phyloP scores from a whole-genome alignment of 64 coral and sea anemone genomes.

The Porites australiensis region DNA sequence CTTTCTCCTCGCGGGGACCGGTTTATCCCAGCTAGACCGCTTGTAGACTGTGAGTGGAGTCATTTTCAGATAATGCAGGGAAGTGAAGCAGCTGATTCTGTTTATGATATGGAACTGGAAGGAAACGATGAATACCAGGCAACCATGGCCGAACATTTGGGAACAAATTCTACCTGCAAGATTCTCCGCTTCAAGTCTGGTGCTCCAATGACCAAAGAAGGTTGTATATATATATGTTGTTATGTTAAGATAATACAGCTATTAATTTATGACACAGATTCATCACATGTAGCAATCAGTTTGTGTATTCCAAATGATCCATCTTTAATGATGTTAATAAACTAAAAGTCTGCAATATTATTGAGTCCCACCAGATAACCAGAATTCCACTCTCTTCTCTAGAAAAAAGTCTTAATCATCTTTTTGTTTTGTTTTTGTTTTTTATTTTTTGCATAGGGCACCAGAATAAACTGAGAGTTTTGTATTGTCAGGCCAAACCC shows the following conservation, averaged over 20 bases:
- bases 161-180: constrained; percentile 14
- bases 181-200: constrained; percentile 81
- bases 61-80: constrained; percentile 74
- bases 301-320: too few relatives aligned
- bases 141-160: constrained; percentile 38
- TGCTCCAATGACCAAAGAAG: constrained; percentile 72
- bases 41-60: constrained; percentile 70
- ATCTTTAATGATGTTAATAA: too few relatives aligned
- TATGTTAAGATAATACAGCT: neutral
- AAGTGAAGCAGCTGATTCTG: neutral
- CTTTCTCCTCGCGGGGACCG: constrained; percentile 58
- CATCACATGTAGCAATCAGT: too few relatives aligned
- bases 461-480: constrained; percentile 84
- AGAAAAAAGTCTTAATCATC: too few relatives aligned
- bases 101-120: constrained; percentile 30
- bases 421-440: neutral
- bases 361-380: too few relatives aligned
- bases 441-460: constrained; percentile 59
- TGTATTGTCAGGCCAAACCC: constrained; percentile 85
- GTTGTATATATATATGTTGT: constrained; percentile 1
- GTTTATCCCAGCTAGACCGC: constrained; percentile 76
- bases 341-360: too few relatives aligned
- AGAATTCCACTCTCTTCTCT: too few relatives aligned
- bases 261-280: neutral
- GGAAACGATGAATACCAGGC: constrained; percentile 23